Base-by-base conservation (phyloP, 1,140 invertebrate genomes). In the Trialeurodes vaporariorum region DNA sequence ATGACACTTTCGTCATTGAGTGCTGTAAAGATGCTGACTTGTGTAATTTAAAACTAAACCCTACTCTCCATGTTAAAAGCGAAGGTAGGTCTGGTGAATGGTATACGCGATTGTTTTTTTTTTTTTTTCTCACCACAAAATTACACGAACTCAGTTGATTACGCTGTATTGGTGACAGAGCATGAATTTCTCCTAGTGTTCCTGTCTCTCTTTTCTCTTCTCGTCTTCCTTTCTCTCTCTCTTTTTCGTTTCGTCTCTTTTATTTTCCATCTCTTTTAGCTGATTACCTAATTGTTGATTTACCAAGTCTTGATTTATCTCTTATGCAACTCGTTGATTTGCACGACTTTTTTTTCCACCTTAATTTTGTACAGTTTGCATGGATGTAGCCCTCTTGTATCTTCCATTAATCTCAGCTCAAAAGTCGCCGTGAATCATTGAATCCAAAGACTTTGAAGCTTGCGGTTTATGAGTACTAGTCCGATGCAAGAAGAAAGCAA, bases 1-100 rank as follows among this genome's bases (percentile, higher is more conserved):
- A 79, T 70, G 76, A 81, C 68, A 76, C 79, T n/a, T 80, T 80
- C 76, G 80, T 77, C 71, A 81, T 81, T 65, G 71, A 81, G 73
- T 83, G 82, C 79, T 87, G 86, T 80, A 82, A 83, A 74, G 75
- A 80, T 59, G 75, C 76, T 73, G 84, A 87, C 80, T 81, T 79
- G 77, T 86, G 85, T 81, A 87, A 87, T 79, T 77, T 76, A 72
- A 75, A 83, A 65, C 73, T 81, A 66, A 76, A 73, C 49, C 80
- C 70, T 23, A 5, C 17, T 49, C 75, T 81, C 27, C 72, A 75
- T 70, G 68, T 74, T 72, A 68, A 68, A 40, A 72, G 66, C 23
- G 27, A 67, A 75, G 73, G 73, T 75, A 75, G 68, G 73, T 73
- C 26, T 25, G 17, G n/a, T 17, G 34, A 49, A 5, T 49, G 5